Evolutionary conservation across 2,113 vertebrate species (phyloP).

Genomic region (Protobothrops mucrosquamatus): DNA sequence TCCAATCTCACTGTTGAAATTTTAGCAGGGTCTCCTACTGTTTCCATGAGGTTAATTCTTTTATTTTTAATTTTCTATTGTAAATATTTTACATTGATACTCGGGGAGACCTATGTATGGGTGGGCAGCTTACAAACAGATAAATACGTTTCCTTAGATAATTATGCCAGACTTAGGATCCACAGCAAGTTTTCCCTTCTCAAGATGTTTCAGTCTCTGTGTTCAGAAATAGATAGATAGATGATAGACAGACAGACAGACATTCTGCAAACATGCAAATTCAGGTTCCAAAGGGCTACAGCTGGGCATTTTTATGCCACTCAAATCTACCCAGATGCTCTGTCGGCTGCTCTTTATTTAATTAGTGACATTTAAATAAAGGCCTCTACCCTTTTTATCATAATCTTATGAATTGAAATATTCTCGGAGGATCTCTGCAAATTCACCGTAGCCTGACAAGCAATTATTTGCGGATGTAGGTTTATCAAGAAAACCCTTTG

Average conservation of each 20-base stretch:
- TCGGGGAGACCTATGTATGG: neutral
- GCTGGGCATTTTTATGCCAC: constrained; percentile 36
- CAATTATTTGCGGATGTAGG: neutral
- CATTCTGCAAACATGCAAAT: constrained; percentile 22
- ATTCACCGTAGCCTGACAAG: rapidly evolving
- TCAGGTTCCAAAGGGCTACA: constrained; percentile 25
- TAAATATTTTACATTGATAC: neutral
- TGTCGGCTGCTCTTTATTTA: neutral
- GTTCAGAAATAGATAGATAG: neutral
- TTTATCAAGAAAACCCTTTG: neutral
- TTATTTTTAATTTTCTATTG: neutral
- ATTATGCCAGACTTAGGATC: neutral
- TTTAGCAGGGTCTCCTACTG: neutral
- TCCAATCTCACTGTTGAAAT: neutral
- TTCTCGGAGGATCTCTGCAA: neutral
- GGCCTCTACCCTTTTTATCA: neutral
- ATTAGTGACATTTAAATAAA: constrained; percentile 36
- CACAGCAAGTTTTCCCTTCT: neutral
- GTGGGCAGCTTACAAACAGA: neutral
- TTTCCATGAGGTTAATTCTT: neutral
- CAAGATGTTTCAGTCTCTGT: neutral
- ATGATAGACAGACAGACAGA: neutral
- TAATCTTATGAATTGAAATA: neutral
- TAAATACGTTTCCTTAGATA: neutral
- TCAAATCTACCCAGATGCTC: constrained; percentile 35